Percentiles rank a stretch among this genome's conserved stretches.
These are phyloP conservation scores for Tipula vernalis DNA, from an alignment of 2,888 invertebrate genomes.

Conservation along the genomic window DNA sequence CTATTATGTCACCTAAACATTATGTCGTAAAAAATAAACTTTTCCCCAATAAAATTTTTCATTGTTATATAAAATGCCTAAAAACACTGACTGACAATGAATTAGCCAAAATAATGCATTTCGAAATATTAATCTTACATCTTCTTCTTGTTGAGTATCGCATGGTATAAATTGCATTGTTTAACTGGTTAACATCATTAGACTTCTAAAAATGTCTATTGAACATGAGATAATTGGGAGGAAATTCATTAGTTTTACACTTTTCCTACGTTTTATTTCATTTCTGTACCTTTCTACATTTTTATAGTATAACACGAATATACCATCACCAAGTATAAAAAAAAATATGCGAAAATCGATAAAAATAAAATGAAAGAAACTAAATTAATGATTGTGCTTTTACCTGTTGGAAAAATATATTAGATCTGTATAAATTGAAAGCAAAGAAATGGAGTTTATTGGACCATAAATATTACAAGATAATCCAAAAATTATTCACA, in stretches of 20 bases:
- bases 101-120: not conserved
- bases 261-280: not conserved
- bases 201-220: not conserved
- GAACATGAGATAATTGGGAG: not conserved
- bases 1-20: not conserved
- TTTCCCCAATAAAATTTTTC: not conserved
- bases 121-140: not conserved
- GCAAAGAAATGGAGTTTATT: not conserved
- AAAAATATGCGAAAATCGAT: not conserved
- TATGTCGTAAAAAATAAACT: not conserved
- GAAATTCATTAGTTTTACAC: not conserved
- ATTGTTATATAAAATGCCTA: not conserved
- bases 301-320: not conserved
- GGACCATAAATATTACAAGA: not conserved
- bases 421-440: not conserved
- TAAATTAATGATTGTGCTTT: not conserved
- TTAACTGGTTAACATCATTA: not conserved
- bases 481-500: not conserved
- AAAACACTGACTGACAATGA: not conserved
- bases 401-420: constrained; percentile 1
- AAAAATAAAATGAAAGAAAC: not conserved
- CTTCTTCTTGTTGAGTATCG: not conserved
- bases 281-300: not conserved
- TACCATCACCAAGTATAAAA: not conserved
- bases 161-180: not conserved